Conservation (phyloP, 2,113 vertebrate species). For the Perca fluviatilis region DNA sequence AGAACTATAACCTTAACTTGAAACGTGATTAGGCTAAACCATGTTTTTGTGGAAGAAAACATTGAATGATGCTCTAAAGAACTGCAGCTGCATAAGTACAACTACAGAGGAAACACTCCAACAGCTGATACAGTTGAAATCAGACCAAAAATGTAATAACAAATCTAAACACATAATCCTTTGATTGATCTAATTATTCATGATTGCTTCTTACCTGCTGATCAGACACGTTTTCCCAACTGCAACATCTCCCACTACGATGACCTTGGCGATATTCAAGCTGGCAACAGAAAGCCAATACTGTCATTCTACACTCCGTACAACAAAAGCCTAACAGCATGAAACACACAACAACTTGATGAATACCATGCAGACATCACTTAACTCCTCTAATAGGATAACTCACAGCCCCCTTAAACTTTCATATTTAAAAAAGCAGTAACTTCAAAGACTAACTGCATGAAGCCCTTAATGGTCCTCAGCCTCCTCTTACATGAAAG, state of each 20-base stretch:
- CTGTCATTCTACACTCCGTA: not conserved
- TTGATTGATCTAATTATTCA: not conserved
- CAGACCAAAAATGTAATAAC: not conserved
- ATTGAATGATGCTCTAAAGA: not conserved
- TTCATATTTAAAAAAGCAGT: not conserved
- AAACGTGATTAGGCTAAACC: not conserved
- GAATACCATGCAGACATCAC: not conserved
- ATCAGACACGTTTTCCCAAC: slow-evolving; percentile 97
- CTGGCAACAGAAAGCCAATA: slow-evolving; percentile 77
- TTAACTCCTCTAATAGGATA: not conserved
- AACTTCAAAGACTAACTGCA: not conserved
- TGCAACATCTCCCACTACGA: slow-evolving; percentile 94
- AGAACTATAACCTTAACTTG: not conserved
- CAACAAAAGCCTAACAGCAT: not conserved
- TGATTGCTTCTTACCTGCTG: slow-evolving; percentile 88
- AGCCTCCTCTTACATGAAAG: not conserved
- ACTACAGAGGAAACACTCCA: not conserved
- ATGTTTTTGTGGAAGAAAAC: not conserved
- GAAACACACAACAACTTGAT: not conserved
- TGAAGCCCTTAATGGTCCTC: not conserved
- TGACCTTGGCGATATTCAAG: slow-evolving; percentile 96
- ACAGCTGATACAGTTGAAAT: not conserved
- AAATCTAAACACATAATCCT: not conserved
- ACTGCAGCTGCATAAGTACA: not conserved
- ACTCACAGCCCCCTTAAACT: not conserved